A percentile compares a stretch with the other conserved stretches of the same genome.
Evolutionary conservation across 2,888 invertebrate genomes (phyloP).

Genomic region (Eilema caniola): DNA sequence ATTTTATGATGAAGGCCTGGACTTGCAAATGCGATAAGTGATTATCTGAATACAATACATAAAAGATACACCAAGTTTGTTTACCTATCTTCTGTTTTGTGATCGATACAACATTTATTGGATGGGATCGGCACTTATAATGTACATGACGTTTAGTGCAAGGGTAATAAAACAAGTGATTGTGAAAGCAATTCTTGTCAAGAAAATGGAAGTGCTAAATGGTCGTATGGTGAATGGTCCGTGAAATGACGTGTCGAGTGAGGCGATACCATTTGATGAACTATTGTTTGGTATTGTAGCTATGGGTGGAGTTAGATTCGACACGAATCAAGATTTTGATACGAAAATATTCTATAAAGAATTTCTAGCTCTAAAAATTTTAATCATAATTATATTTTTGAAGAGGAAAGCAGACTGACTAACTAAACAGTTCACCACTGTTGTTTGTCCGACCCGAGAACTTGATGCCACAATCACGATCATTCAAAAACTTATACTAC

Average conservation of each 20-base stretch:
- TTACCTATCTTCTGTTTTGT: constrained; percentile 18
- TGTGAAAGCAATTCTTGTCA: constrained; percentile 60
- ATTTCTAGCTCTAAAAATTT: neutral
- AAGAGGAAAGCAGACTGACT: constrained; percentile 14
- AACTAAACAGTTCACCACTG: constrained; percentile 10
- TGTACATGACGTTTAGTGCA: constrained; percentile 27
- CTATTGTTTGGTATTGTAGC: constrained; percentile 73
- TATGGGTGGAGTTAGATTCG: constrained; percentile 60
- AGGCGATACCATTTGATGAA: constrained; percentile 68
- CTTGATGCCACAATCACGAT: neutral
- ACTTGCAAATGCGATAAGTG: constrained; percentile 15
- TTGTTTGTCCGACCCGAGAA: neutral
- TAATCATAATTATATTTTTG: neutral
- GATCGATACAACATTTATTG: constrained; percentile 17
- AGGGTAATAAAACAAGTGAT: constrained; percentile 51
- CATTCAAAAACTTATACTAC: neutral
- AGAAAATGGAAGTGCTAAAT: constrained; percentile 78
- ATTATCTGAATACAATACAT: constrained; percentile 16
- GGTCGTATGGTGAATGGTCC: constrained; percentile 70
- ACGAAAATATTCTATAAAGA: constrained; percentile 19
- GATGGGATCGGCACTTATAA: constrained; percentile 5
- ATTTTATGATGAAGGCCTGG: constrained; percentile 20
- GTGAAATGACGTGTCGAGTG: constrained; percentile 66
- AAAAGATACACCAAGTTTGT: constrained; percentile 30
- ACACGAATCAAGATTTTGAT: constrained; percentile 56